Conservation (phyloP, 2,113 vertebrate genomes). For the Astur gentilis region DNA sequence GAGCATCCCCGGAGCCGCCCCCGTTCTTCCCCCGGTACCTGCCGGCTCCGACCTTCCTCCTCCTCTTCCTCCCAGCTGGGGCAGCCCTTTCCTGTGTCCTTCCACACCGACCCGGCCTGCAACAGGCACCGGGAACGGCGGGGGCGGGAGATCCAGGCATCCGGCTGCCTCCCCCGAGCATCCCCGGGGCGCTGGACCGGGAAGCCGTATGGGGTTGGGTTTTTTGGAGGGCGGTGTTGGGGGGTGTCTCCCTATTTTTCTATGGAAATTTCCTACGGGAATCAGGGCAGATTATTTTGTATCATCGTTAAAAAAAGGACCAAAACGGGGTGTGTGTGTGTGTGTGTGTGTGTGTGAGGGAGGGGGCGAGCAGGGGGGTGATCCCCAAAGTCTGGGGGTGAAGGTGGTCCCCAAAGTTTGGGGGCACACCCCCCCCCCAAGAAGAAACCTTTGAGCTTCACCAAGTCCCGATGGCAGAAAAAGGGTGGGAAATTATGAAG, state of each 20-base stretch:
- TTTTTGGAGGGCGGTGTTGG: not conserved
- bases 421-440: no score
- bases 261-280: no score
- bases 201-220: no score
- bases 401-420: not conserved
- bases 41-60: not conserved
- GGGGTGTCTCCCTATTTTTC: no score
- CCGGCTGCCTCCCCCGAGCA: not conserved
- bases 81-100: not conserved
- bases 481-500: not conserved
- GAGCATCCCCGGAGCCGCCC: not conserved
- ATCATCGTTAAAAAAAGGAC: not conserved
- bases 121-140: not conserved
- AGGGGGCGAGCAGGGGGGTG: no score
- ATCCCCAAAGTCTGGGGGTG: no score
- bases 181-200: not conserved
- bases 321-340: not conserved
- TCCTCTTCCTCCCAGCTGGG: not conserved
- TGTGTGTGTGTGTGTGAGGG: no score
- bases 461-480: not conserved
- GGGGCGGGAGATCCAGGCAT: not conserved
- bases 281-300: no score
- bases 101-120: not conserved
- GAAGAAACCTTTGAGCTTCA: not conserved
- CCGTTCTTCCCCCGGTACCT: not conserved